These are phyloP conservation scores for Denticeps clupeoides DNA, from an alignment of 2,797 vertebrate genomes.

Conservation along the genomic window DNA sequence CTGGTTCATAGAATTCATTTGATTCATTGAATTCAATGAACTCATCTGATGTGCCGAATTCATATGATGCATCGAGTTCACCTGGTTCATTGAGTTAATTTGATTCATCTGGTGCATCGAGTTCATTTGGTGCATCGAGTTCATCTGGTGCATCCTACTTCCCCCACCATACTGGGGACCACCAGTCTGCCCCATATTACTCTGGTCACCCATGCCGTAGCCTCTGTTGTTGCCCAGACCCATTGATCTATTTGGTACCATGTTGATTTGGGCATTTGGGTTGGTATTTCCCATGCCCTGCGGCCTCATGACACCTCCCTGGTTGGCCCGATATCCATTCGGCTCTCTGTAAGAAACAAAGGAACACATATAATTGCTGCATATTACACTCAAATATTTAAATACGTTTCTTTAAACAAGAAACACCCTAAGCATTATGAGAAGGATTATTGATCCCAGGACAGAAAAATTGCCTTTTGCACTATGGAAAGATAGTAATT, in stretches of 20 bases:
- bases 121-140: conserved; percentile 47
- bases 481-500: too few species aligned
- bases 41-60: conserved; percentile 53
- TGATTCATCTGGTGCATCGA: conserved; percentile 42
- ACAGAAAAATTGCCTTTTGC: too few species aligned
- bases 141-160: conserved; percentile 56
- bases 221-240: conserved; percentile 63
- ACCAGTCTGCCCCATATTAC: conserved; percentile 65
- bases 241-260: conserved; percentile 62
- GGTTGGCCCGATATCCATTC: conserved; percentile 77
- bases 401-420: too few species aligned
- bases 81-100: conserved; percentile 17
- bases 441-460: too few species aligned
- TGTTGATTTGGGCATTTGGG: conserved; percentile 66
- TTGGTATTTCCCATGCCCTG: conserved; percentile 59
- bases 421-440: too few species aligned
- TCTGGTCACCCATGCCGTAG: conserved; percentile 70
- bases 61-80: conserved; percentile 44
- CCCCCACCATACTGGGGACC: conserved; percentile 57
- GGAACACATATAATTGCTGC: too few species aligned
- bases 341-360: conserved; percentile 67
- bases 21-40: conserved; percentile 57
- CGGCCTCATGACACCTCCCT: conserved; percentile 66
- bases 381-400: too few species aligned
- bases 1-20: conserved; percentile 44